Conservation (phyloP, 2,113 vertebrate genomes). For the Oryzias javanicus region DNA sequence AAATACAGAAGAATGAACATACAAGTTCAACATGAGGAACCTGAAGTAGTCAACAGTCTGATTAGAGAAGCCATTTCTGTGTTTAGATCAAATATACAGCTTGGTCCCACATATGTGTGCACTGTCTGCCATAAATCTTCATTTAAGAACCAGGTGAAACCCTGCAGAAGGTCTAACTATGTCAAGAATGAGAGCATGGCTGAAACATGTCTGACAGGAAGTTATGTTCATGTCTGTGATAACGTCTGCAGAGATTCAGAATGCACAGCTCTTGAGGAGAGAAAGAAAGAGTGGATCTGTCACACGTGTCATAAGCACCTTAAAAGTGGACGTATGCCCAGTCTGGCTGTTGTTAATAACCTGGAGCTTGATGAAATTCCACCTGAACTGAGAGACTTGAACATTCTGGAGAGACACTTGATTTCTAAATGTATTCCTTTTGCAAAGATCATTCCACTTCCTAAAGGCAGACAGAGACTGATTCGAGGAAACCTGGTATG, state of each 20-base stretch:
- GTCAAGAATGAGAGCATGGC: background rate
- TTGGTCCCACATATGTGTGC: constrained; percentile 11
- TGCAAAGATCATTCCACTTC: constrained; percentile 33
- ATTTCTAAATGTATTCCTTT: constrained; percentile 27
- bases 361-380: constrained; percentile 17
- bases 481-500: constrained; percentile 34
- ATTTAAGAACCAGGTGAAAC: background rate
- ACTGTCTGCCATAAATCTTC: background rate
- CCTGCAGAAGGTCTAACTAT: constrained; percentile 1
- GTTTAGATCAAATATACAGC: constrained; percentile 16
- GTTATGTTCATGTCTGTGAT: constrained; percentile 29
- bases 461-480: constrained; percentile 12
- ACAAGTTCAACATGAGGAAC: too few relatives aligned
- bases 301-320: constrained; percentile 3
- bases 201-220: constrained; percentile 14
- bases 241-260: background rate
- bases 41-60: too few relatives aligned
- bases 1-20: too few relatives aligned
- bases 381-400: constrained; percentile 19
- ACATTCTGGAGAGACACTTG: constrained; percentile 32
- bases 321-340: constrained; percentile 4
- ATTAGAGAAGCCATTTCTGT: too few relatives aligned
- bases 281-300: constrained; percentile 16
- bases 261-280: constrained; percentile 5
- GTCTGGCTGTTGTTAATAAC: constrained; percentile 8